Evolutionary conservation across 2,888 invertebrate species (phyloP), one percentile per base, ranked within the genome.

Genomic region (Temnothorax ravouxi): DNA sequence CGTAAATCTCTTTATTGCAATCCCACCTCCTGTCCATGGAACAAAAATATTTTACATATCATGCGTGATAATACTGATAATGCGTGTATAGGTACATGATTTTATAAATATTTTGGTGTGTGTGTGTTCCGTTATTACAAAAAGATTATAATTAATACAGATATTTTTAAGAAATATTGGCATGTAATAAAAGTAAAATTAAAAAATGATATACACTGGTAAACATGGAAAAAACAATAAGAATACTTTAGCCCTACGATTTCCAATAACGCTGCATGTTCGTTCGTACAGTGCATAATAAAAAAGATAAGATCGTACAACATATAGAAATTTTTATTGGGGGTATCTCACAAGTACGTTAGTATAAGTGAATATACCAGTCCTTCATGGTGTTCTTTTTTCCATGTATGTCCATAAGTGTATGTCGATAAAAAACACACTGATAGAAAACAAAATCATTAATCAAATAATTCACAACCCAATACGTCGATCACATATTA

Each of bases 401-500:
- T 29, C 29, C 29, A 2, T 3, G 29, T 29, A 29, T 29, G 29
- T 29, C 1, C 29, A 29, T 2, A 2, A 29, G 29, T 29, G 29
- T 3, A 29, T 29, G 18, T 3, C 15, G 9, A 11, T n/a, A 56
- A 44, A 41, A n/a, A 8, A 21, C 11, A 25, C n/a, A 15, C 34
- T 8, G 21, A 21, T 34, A 56, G 38, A 54, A 69, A 69, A 29
- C n/a, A 52, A 34, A 52, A n/a, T 67, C 25, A 61, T 71, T 61
- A 50, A 38, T 80, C 66, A 67, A 76, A 56, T 25, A n/a, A 76
- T 59, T 34, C 9, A 25, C 13, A 25, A 64, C 34, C 21, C 6
- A 13, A 38, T 59, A 44, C 1, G 8, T 83, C 47, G 44, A 81
- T 81, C 21, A 47, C 41, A n/a, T 34, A 34, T 44, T 21, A 76